phyloP scores from a whole-genome alignment of 2,113 vertebrate genomes.

The Lasiurus cinereus region DNA sequence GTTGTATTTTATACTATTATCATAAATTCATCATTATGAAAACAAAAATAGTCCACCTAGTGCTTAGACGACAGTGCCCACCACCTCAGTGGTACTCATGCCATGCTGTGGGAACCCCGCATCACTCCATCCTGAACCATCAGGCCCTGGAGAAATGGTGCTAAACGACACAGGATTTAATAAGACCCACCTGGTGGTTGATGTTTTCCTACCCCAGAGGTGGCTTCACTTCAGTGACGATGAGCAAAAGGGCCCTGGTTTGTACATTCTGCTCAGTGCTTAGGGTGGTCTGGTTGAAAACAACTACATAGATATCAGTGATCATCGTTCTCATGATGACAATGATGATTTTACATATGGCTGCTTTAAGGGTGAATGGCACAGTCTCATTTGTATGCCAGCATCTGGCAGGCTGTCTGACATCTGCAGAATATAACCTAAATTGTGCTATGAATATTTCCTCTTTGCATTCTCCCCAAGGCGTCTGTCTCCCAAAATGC shows the following conservation, averaged over 20 bases:
- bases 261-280: slow-evolving; percentile 51
- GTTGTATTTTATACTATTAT: neutral
- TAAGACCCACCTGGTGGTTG: neutral
- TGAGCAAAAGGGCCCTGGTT: slow-evolving; percentile 61
- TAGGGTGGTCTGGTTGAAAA: slow-evolving; percentile 70
- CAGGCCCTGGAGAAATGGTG: neutral
- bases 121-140: neutral
- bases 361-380: slow-evolving; percentile 81
- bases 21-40: neutral
- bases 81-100: neutral
- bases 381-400: slow-evolving; percentile 75
- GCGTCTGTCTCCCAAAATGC: slow-evolving; percentile 83
- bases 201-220: slow-evolving; percentile 5
- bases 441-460: slow-evolving; percentile 76
- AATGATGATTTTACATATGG: slow-evolving; percentile 80
- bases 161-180: neutral
- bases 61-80: neutral
- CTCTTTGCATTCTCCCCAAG: slow-evolving; percentile 80
- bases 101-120: neutral
- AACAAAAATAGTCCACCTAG: neutral
- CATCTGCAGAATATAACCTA: slow-evolving; percentile 72
- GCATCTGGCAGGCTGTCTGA: slow-evolving; percentile 86
- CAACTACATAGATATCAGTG: slow-evolving; percentile 57
- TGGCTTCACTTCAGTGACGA: neutral
- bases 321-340: slow-evolving; percentile 68